Evolutionary conservation across 1,140 invertebrate species (phyloP).

Genomic region (Chrysomallon squamiferum): DNA sequence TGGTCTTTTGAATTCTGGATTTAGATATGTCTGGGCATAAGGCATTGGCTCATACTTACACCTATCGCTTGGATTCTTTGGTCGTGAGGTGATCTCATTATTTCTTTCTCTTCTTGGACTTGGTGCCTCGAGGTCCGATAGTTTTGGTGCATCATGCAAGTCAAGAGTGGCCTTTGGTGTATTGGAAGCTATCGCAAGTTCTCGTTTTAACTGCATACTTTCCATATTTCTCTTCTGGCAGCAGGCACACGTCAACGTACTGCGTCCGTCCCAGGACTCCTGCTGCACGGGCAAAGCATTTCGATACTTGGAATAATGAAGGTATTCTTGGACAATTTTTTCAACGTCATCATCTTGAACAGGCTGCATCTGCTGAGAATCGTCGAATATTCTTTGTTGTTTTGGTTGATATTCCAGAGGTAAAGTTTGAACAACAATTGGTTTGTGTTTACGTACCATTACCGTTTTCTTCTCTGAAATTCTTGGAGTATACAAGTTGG

Average conservation of each 20-base stretch:
- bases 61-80: slow-evolving; percentile 21
- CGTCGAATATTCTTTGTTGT: too few species aligned
- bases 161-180: neutral
- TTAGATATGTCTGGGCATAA: slow-evolving; percentile 40
- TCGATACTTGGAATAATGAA: slow-evolving; percentile 43
- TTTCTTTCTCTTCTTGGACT: neutral
- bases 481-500: too few species aligned
- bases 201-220: slow-evolving; percentile 24
- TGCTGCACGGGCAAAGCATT: slow-evolving; percentile 41
- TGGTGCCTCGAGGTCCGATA: neutral
- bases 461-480: too few species aligned
- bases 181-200: neutral
- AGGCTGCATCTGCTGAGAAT: neutral
- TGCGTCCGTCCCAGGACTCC: slow-evolving; percentile 16
- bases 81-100: neutral
- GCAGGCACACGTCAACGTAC: slow-evolving; percentile 36
- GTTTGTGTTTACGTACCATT: neutral
- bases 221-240: slow-evolving; percentile 47
- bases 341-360: slow-evolving; percentile 24
- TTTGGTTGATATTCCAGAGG: neutral
- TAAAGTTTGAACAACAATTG: neutral
- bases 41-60: slow-evolving; percentile 42
- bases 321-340: slow-evolving; percentile 46
- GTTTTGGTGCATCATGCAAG: neutral
- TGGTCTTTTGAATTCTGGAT: slow-evolving; percentile 49